Conservation (phyloP, 92 coral and sea anemone species). For the Meandrina meandrites region DNA sequence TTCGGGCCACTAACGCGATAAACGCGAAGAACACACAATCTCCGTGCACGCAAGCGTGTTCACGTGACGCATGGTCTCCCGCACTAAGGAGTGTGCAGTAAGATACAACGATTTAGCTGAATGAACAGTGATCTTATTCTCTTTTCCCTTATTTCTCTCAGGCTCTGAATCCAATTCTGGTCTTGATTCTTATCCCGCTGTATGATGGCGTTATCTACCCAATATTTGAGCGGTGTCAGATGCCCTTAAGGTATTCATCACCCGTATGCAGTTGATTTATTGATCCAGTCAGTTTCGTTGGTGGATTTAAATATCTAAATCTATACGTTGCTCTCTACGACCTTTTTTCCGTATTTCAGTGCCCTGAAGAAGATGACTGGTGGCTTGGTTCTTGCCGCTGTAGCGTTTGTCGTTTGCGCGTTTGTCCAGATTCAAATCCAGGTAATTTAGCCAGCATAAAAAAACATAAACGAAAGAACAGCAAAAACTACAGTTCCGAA, state of each 20-base stretch:
- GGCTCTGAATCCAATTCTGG: conserved; percentile 90
- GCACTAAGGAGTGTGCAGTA: no score
- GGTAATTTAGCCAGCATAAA: conserved; percentile 27
- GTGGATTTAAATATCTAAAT: not conserved
- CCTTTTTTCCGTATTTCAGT: conserved; percentile 38
- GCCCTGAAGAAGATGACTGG: conserved; percentile 87
- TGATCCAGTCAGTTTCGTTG: not conserved
- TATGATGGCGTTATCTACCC: conserved; percentile 87
- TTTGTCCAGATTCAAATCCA: conserved; percentile 85
- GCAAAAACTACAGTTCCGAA: not conserved
- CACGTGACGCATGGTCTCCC: no score
- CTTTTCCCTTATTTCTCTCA: conserved; percentile 9
- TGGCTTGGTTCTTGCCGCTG: conserved; percentile 71
- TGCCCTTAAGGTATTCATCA: conserved; percentile 64
- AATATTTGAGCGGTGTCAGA: conserved; percentile 78
- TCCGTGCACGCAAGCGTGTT: no score
- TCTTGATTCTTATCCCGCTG: conserved; percentile 79
- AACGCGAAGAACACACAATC: no score
- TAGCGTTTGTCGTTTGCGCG: conserved; percentile 81
- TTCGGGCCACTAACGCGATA: no score
- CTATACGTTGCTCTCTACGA: not conserved
- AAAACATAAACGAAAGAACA: no score
- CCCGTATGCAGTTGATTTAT: not conserved
- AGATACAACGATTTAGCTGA: no score
- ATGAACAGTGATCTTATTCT: no score